Percentiles rank a stretch among this genome's conserved stretches.
phyloP scores from a whole-genome alignment of 2,888 invertebrate species.

The Uloborus plumipes region DNA sequence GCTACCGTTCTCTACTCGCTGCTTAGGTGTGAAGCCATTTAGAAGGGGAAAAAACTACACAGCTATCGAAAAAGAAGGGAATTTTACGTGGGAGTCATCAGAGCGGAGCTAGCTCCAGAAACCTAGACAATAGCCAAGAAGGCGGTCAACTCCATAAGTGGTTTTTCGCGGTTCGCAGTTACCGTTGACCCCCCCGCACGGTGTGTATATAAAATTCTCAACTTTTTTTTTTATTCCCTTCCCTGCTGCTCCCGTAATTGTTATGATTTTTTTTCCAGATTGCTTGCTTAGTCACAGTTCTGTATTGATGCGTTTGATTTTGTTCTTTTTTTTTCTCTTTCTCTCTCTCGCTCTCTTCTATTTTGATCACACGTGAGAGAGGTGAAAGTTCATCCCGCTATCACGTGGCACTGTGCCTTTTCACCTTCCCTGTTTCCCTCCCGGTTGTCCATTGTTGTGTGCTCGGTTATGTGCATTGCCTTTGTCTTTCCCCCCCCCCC shows the following conservation, averaged over 20 bases:
- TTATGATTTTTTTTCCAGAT: slow-evolving; percentile 5
- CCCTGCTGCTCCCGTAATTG: slow-evolving; percentile 17
- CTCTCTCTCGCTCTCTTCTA: not conserved
- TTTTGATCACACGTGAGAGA: slow-evolving; percentile 12
- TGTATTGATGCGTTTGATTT: not conserved
- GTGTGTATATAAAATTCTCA: not conserved
- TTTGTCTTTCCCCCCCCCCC: not conserved
- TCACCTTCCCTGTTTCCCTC: not conserved
- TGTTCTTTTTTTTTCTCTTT: not conserved
- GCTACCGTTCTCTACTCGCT: too few species aligned
- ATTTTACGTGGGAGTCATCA: slow-evolving; percentile 10
- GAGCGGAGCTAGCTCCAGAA: slow-evolving; percentile 21
- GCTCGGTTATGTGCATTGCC: not conserved
- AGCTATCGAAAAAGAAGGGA: not conserved
- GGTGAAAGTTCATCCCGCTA: slow-evolving; percentile 34
- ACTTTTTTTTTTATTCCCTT: too few species aligned
- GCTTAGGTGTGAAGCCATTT: too few species aligned
- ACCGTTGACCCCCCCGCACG: slow-evolving; percentile 47
- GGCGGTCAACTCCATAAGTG: slow-evolving; percentile 55
- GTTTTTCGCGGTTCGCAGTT: slow-evolving; percentile 49
- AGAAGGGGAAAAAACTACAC: not conserved
- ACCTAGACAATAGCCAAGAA: slow-evolving; percentile 49
- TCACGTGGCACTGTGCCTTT: slow-evolving; percentile 48
- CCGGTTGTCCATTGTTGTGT: slow-evolving; percentile 13
- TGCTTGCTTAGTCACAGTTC: not conserved